These are phyloP conservation scores for Pasiphila rectangulata DNA, from an alignment of 2,888 invertebrate species.

Conservation along the genomic window DNA sequence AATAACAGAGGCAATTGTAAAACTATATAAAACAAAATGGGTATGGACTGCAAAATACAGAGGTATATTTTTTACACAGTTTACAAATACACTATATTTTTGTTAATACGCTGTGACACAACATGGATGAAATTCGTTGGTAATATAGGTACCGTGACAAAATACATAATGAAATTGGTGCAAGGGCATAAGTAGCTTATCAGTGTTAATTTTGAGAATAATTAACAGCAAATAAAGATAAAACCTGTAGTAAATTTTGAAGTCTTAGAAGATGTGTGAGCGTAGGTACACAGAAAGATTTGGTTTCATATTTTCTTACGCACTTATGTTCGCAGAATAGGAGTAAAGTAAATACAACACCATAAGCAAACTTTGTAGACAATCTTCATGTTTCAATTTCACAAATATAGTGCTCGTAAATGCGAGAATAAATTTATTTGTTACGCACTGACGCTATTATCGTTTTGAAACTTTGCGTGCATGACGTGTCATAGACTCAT, in stretches of 20 bases:
- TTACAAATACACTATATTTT: too few relatives aligned
- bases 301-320: background rate
- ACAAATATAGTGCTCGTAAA: too few relatives aligned
- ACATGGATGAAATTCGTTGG: background rate
- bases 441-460: too few relatives aligned
- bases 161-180: background rate
- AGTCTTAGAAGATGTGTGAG: conserved; percentile 2
- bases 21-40: too few relatives aligned
- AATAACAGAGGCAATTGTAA: too few relatives aligned
- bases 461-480: too few relatives aligned
- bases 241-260: background rate
- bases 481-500: too few relatives aligned
- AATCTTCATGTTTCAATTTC: too few relatives aligned
- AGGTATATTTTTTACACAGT: too few relatives aligned
- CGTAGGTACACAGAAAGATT: background rate
- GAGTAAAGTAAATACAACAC: background rate
- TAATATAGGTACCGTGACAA: background rate
- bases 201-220: background rate
- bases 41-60: too few relatives aligned
- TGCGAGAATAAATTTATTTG: too few relatives aligned
- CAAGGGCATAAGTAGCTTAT: background rate
- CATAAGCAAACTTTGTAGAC: background rate
- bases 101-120: background rate
- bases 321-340: background rate
- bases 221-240: background rate